Base-by-base conservation (phyloP, 2,113 vertebrate species). In the Hiodon tergisus region DNA sequence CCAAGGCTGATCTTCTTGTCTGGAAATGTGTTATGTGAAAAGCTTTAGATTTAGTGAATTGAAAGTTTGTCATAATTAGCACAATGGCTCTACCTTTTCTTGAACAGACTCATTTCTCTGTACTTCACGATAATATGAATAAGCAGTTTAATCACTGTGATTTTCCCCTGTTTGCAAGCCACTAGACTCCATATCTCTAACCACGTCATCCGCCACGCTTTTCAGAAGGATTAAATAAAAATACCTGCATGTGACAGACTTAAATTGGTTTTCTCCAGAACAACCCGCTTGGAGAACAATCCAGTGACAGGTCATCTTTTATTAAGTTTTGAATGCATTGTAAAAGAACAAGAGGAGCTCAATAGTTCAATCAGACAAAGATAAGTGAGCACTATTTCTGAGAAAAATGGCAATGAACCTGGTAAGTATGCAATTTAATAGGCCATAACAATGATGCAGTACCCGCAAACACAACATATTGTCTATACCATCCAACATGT, bases 341-440 rank as follows among this genome's bases (percentile, higher is more conserved):
- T 65, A 13, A 6, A n/a, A 1, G 46, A 73, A 8, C 7, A 11
- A 11, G 67, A 62, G 72, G 52, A 14, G 16, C 65, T 75, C 14
- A n/a, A 59, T 47, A 59, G 57, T 51, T 62, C 67, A 54, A 70
- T 47, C 48, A 63, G 16, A 53, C 71, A 60, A 60, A 4, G 54
- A 71, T 51, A n/a, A 62, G 58, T 55, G 55, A 50, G n/a, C 48
- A 48, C 71, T 10, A 10, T 11, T 31, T 17, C 16, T 53, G 53
- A 52, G 11, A 52, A 14, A 51, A 57, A 52, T 14, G 47, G 16
- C 31, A 72, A 52, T 53, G 67, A 76, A 53, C 10, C 58, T 54
- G 48, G 67, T 31, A 14, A 62, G 47, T 70, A 48, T 54, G 54
- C 67, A 46, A 58, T 53, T 76, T 52, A 69, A 69, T 31, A 62